Conservation (phyloP, 2,113 vertebrate species). For the Budorcas taxicolor region DNA sequence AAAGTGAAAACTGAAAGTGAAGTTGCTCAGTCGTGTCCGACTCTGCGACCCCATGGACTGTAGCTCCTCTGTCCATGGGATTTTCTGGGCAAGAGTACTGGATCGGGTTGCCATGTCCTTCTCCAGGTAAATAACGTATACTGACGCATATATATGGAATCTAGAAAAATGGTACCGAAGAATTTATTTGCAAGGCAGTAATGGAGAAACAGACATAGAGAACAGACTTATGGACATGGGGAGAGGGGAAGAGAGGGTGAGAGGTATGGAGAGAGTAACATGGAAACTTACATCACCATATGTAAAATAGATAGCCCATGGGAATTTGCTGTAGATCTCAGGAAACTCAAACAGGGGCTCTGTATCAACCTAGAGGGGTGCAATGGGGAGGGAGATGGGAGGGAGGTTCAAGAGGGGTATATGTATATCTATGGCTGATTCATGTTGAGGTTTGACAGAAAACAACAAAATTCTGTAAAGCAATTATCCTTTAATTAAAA, state of each 20-base stretch:
- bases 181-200: background rate
- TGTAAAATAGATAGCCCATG: background rate
- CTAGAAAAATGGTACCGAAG: background rate
- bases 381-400: background rate
- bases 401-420: background rate
- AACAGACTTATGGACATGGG: background rate
- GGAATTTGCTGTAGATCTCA: background rate
- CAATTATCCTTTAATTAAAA: background rate
- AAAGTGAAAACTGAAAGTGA: too few relatives aligned
- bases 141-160: background rate
- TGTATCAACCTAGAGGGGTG: background rate
- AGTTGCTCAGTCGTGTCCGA: too few relatives aligned
- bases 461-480: background rate
- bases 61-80: background rate
- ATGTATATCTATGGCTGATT: background rate
- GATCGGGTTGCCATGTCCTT: background rate
- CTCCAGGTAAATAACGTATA: background rate
- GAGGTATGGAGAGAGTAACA: background rate
- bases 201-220: background rate
- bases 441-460: background rate
- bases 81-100: background rate
- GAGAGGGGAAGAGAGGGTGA: background rate
- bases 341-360: background rate
- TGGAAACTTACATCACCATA: background rate
- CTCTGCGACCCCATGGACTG: too few relatives aligned